Conservation (phyloP, 2,888 invertebrate species). For the Syritta pipiens region DNA sequence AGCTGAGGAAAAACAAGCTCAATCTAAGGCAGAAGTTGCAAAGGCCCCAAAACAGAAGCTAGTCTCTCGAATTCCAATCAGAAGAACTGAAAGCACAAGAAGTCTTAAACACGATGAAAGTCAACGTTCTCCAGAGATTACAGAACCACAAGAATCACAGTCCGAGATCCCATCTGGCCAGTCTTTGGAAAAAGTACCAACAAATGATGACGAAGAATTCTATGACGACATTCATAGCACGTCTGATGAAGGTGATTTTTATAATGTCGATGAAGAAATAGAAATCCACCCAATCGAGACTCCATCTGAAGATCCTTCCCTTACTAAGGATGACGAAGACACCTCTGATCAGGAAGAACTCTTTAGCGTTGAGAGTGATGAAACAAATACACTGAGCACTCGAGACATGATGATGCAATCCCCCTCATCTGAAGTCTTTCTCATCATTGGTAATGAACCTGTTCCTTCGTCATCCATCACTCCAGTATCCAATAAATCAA, state of each 20-base stretch:
- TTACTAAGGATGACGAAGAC: conserved; percentile 60
- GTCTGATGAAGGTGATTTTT: conserved; percentile 70
- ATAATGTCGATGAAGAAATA: conserved; percentile 50
- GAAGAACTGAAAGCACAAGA: conserved; percentile 70
- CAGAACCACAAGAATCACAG: too few relatives aligned
- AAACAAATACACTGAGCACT: conserved; percentile 37
- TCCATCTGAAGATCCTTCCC: background rate
- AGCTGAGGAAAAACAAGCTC: background rate
- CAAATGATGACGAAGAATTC: conserved; percentile 72
- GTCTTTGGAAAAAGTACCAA: background rate
- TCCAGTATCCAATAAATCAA: conserved; percentile 71
- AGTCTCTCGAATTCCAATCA: conserved; percentile 75
- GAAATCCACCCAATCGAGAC: background rate
- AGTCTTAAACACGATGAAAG: conserved; percentile 71
- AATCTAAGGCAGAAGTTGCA: background rate
- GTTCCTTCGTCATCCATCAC: conserved; percentile 68
- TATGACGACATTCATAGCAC: conserved; percentile 74
- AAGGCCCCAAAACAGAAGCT: conserved; percentile 8
- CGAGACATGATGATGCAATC: conserved; percentile 70
- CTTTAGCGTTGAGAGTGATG: conserved; percentile 73
- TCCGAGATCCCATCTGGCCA: too few relatives aligned
- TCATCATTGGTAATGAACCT: conserved; percentile 63
- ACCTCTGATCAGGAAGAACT: conserved; percentile 74
- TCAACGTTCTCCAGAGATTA: too few relatives aligned
- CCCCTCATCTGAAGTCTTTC: conserved; percentile 71